Base-by-base conservation (phyloP, 1,140 invertebrate genomes). In the Ooceraea biroi region DNA sequence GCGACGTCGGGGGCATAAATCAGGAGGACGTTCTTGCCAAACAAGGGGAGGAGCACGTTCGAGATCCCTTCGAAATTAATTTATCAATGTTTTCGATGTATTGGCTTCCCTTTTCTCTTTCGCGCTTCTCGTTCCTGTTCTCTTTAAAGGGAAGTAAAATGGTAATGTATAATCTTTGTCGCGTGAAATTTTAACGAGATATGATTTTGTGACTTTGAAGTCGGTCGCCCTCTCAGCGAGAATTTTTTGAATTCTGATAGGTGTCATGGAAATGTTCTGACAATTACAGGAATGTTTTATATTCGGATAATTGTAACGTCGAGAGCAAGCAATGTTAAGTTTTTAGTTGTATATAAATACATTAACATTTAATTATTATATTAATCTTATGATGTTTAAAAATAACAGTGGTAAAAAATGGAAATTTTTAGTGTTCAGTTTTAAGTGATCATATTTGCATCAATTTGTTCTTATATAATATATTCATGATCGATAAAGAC, bases 61-160 rank as follows among this genome's bases (percentile, higher is more conserved):
- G 61, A 77, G 46, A 41, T 17, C 65, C 25, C 48, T 63, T 73
- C 69, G 44, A 55, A 63, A 89, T 89, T 89, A 89, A 89, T 89
- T 85, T 82, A 80, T 60, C 87, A 44, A 69, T 72, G 71, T 77
- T 80, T 77, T 68, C 72, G 17, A 46, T 60, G 19, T 48, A 46
- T 14, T 46, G 22, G 41, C 36, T 30, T 61, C 76, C 61, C 61
- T 68, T 11, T 69, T 58, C 72, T 78, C 19, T 69, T 48, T 78
- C 50, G 80, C 46, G 11, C 69, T 55, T 17, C 50, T 25, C 17
- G 19, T 27, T 17, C 19, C 12, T 17, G 36, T 44, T 12, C 8
- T 14, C 50, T 61, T 12, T 22, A 60, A 30, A 44, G 36, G 36
- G 36, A 36, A 36, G 22, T n/a, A n/a, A 27, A 71, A 14, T 55